Evolutionary conservation across 2,888 invertebrate species (phyloP).

Genomic region (Branchinecta sandiegonensis): DNA sequence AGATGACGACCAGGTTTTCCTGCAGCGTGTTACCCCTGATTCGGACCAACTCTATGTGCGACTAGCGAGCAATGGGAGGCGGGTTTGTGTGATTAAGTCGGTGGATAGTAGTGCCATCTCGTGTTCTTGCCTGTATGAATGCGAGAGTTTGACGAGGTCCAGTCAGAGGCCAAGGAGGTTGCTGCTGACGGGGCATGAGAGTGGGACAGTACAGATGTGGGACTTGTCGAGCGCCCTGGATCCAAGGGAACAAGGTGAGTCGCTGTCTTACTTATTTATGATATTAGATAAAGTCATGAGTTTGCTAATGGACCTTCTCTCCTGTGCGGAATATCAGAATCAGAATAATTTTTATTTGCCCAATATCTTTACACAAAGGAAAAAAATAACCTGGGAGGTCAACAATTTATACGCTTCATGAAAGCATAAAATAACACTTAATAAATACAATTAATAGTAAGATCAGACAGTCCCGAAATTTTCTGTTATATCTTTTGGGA

Average conservation of each 20-base stretch:
- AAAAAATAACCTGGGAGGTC: no score
- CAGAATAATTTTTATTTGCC: no score
- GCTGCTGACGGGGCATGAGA: constrained; percentile 80
- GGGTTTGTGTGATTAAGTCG: constrained; percentile 82
- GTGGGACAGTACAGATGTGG: constrained; percentile 94
- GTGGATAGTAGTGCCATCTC: constrained; percentile 87
- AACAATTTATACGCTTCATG: no score
- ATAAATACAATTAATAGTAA: no score
- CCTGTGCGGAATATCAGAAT: no score
- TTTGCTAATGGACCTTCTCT: no score
- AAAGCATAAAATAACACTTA: no score
- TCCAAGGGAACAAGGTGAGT: constrained; percentile 41
- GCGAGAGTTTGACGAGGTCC: constrained; percentile 88
- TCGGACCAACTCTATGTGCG: constrained; percentile 88
- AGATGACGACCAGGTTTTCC: constrained; percentile 93
- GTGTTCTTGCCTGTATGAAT: constrained; percentile 92
- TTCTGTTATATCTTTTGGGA: no score
- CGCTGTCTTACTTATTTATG: no score
- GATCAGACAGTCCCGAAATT: no score
- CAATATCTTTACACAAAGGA: no score
- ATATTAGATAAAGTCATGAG: no score
- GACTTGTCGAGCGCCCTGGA: constrained; percentile 91
- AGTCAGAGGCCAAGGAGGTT: constrained; percentile 72
- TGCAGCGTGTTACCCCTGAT: constrained; percentile 94
- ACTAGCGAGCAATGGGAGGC: constrained; percentile 84